A percentile compares a stretch with the other conserved stretches of the same genome.
Evolutionary conservation across 2,888 invertebrate species (phyloP).

Genomic region (Lasioglossum oenotherae): DNA sequence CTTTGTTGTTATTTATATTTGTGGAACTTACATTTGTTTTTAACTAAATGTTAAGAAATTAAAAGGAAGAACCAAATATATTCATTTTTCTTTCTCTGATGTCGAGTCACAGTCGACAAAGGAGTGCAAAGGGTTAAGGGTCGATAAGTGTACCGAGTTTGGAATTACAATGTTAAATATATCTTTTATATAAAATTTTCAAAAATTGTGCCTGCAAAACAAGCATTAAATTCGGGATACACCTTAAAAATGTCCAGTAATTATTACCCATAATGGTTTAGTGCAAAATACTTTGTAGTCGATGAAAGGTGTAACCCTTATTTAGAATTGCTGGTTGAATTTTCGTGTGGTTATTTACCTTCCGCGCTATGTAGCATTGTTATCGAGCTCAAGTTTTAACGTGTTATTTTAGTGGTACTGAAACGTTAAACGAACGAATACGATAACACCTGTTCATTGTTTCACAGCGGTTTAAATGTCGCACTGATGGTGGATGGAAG

Average conservation of each 20-base stretch:
- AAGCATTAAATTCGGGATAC: too few relatives aligned
- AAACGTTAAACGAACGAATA: conserved; percentile 33
- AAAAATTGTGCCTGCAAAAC: too few relatives aligned
- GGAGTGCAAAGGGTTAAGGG: too few relatives aligned
- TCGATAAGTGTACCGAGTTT: too few relatives aligned
- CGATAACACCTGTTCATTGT: conserved; percentile 37
- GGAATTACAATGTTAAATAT: too few relatives aligned
- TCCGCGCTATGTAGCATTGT: conserved; percentile 31
- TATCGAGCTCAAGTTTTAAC: conserved; percentile 49
- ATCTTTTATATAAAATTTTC: too few relatives aligned
- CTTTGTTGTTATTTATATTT: too few relatives aligned
- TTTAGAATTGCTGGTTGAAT: conserved; percentile 24
- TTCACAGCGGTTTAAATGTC: conserved; percentile 21
- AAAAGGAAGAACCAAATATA: too few relatives aligned
- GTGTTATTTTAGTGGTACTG: conserved; percentile 38
- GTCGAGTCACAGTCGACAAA: too few relatives aligned
- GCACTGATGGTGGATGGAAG: conserved; percentile 3
- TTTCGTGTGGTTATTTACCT: conserved; percentile 36
- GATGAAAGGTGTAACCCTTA: not conserved
- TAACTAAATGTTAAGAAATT: too few relatives aligned
- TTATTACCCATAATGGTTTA: not conserved
- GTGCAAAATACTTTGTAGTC: conserved; percentile 3
- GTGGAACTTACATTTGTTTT: too few relatives aligned
- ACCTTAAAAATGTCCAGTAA: not conserved
- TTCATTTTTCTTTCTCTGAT: too few relatives aligned